Evolutionary conservation across 92 coral and sea anemone genomes (phyloP).

Genomic region (Epizoanthus rinbou): DNA sequence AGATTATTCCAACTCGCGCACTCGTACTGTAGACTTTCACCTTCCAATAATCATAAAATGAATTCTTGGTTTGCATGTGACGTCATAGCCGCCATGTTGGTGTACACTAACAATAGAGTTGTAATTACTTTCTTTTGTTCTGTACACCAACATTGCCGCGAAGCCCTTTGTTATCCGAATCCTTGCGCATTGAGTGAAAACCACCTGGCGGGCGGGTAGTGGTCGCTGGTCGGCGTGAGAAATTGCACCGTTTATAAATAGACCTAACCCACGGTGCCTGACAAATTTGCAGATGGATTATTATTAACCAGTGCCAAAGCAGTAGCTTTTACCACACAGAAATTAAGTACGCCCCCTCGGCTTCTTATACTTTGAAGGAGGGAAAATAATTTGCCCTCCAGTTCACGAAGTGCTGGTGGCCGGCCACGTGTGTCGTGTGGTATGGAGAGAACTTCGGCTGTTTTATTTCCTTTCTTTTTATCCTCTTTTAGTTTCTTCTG

Average conservation of each 20-base stretch:
- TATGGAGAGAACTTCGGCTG: slow-evolving; percentile 21
- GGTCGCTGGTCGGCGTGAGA: too few species aligned
- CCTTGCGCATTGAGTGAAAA: too few species aligned
- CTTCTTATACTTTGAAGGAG: slow-evolving; percentile 59
- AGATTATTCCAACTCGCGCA: too few species aligned
- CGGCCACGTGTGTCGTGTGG: slow-evolving; percentile 52
- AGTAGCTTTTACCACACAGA: slow-evolving; percentile 44
- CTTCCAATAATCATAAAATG: too few species aligned
- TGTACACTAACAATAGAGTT: too few species aligned
- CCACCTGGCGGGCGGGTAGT: too few species aligned
- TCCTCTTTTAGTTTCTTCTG: slow-evolving; percentile 35
- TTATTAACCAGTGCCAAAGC: slow-evolving; percentile 54
- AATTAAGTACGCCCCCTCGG: slow-evolving; percentile 59
- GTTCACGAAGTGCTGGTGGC: slow-evolving; percentile 56
- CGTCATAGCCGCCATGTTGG: too few species aligned
- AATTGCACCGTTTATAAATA: slow-evolving; percentile 60
- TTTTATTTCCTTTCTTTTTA: slow-evolving; percentile 26
- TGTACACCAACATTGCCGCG: too few species aligned
- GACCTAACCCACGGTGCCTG: slow-evolving; percentile 55
- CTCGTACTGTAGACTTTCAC: too few species aligned
- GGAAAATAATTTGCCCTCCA: slow-evolving; percentile 54
- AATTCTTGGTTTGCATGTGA: too few species aligned
- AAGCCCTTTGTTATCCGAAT: too few species aligned
- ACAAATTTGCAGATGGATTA: slow-evolving; percentile 32
- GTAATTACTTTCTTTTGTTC: too few species aligned